Percentiles rank a stretch among this genome's conserved stretches.
Conservation (phyloP, 2,113 vertebrate species). For the Amazona guildingii region DNA sequence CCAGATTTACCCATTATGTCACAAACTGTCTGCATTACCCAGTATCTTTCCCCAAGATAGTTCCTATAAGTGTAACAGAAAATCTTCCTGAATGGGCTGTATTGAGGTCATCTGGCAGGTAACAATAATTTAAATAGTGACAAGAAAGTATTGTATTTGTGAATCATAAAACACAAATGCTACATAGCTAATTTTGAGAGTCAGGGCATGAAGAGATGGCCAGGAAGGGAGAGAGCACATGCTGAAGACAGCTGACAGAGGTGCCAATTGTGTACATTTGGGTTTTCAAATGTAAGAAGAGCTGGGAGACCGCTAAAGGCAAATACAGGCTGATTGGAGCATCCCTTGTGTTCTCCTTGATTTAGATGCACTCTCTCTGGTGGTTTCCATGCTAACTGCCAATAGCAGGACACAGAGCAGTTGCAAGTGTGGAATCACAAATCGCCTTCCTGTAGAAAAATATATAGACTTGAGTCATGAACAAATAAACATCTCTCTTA, state of each 20-base stretch:
- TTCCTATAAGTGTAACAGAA: neutral
- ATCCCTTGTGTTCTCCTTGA: neutral
- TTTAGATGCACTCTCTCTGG: neutral
- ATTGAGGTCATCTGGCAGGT: neutral
- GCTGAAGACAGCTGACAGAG: neutral
- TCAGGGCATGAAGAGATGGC: neutral
- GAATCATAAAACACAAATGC: neutral
- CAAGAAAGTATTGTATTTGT: neutral
- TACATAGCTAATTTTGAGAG: neutral
- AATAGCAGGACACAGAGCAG: neutral
- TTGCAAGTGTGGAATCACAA: neutral
- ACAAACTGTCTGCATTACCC: neutral
- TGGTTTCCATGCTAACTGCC: neutral
- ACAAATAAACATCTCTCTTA: neutral
- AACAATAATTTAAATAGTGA: neutral
- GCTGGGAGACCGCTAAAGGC: constrained; percentile 41
- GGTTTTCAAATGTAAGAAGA: neutral
- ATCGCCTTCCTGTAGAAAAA: neutral
- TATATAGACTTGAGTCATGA: neutral
- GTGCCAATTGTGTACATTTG: fast-evolving
- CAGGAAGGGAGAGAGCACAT: neutral
- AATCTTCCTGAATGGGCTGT: neutral
- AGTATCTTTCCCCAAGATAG: neutral
- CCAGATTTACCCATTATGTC: neutral
- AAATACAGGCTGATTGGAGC: neutral